Percentiles rank a stretch among this genome's conserved stretches.
Conservation (phyloP, 1,140 invertebrate species). For the Bathynomus jamesi region DNA sequence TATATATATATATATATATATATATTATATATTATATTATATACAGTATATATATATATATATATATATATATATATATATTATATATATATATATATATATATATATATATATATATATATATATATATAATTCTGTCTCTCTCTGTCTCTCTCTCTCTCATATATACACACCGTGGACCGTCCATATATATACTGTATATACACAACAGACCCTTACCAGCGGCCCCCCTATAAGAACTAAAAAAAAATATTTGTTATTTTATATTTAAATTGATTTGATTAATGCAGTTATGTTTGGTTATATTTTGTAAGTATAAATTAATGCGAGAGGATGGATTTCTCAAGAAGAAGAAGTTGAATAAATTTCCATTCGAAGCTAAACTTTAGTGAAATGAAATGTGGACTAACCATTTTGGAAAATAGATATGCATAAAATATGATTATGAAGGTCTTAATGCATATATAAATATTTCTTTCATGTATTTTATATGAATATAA, state of each 20-base stretch:
- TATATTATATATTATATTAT: slow-evolving; percentile 4
- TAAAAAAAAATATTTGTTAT: not conserved
- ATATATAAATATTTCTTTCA: slow-evolving; percentile 1
- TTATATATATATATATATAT: not conserved
- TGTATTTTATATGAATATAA: slow-evolving; percentile 2
- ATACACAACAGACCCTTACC: no score
- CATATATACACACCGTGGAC: no score
- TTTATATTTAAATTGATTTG: slow-evolving; percentile 1
- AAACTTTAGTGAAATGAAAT: not conserved
- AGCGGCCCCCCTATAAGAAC: not conserved
- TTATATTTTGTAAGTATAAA: not conserved
- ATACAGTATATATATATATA: slow-evolving; percentile 4
- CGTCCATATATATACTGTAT: no score
- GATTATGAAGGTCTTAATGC: not conserved
- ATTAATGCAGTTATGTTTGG: not conserved
- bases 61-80: not conserved
- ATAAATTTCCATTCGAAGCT: not conserved
- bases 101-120: slow-evolving; percentile 6
- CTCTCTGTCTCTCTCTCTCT: no score
- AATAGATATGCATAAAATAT: slow-evolving; percentile 1
- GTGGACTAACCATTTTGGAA: not conserved
- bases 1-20: slow-evolving; percentile 13
- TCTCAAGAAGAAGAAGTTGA: no score
- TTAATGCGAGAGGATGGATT: not conserved
- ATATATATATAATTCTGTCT: no score